Base-by-base conservation (phyloP, 2,888 invertebrate species). In the Bugulina stolonifera region DNA sequence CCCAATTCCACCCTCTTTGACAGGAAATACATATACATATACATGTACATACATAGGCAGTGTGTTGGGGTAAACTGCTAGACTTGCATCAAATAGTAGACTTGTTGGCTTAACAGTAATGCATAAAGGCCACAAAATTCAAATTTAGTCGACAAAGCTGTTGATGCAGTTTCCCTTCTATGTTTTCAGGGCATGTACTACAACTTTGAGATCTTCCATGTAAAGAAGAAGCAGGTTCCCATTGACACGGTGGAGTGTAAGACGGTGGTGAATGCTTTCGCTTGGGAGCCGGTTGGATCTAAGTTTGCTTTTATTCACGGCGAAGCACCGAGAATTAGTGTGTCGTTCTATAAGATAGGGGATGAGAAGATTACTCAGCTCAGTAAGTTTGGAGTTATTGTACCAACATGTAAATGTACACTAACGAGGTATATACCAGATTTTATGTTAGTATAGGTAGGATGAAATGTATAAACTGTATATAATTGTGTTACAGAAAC, bases 191-290 rank as follows among this genome's bases (percentile, higher is more conserved):
- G 97, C 77, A 93, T 96, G 90, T 95, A 94, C 79, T 96, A 93
- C 86, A 98, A 97, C 84, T 95, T 99, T 86, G 99, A 99, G 87
- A 93, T 99, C 77, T 99, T 99, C 88, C 95, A 98, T 81, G 94
- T 99, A 91, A 88, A 94, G 72, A 96, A 98, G 81, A 97, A 97
- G 81, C 92, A 94, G 83, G 93, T 98, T 78, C 98, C 99, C 0
- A 96, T 99, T 0, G 98, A 99, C 83, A 94, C 93, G 18, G 92
- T 98, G 0, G 98, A 98, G 85, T 92, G 95, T 75, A 95, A 98
- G 83, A 86, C 87, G 75, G 82, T 82, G 69, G 86, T 88, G 71
- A 78, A 86, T 80, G 94, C 95, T 0, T 98, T 99, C 81, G 95
- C 95, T 0, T 99, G 98, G 98, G 99, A 99, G 83, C 98, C 99